Conservation (phyloP, 2,888 invertebrate genomes). For the Dynastes maya region DNA sequence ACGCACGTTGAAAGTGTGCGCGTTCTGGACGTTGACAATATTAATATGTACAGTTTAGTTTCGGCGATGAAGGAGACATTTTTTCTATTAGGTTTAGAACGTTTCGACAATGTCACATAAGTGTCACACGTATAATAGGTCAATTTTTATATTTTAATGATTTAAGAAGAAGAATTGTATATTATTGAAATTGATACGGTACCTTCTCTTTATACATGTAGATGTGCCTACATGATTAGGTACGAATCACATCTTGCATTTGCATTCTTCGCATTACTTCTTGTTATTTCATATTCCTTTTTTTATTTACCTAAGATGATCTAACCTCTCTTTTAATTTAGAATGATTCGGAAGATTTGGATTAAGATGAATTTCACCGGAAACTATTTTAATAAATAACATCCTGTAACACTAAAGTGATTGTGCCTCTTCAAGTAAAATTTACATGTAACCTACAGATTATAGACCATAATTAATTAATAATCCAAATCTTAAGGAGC, state of each 20-base stretch:
- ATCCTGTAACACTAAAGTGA: constrained; percentile 57
- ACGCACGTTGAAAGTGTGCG: constrained; percentile 52
- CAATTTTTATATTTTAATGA: constrained; percentile 46
- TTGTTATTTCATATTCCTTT: too few relatives aligned
- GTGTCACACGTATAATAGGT: constrained; percentile 47
- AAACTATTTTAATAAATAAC: constrained; percentile 8
- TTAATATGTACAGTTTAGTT: constrained; percentile 57
- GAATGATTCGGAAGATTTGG: not conserved
- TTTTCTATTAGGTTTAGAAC: constrained; percentile 41
- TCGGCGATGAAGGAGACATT: constrained; percentile 28
- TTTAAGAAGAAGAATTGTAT: constrained; percentile 12
- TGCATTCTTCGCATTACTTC: not conserved
- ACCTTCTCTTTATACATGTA: constrained; percentile 18
- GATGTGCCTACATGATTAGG: too few relatives aligned
- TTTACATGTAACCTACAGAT: constrained; percentile 25
- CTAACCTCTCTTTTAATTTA: constrained; percentile 7
- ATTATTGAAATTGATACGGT: constrained; percentile 22
- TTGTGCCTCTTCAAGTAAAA: constrained; percentile 64
- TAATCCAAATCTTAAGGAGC: not conserved
- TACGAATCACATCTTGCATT: not conserved
- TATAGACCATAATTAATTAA: not conserved
- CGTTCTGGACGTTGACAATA: constrained; percentile 47
- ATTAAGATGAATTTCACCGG: constrained; percentile 14
- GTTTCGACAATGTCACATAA: constrained; percentile 33
- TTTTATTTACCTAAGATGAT: too few relatives aligned